A percentile compares a stretch with the other conserved stretches of the same genome.
Evolutionary conservation across 2,113 vertebrate species (phyloP).

Genomic region (Rhinoderma darwinii): DNA sequence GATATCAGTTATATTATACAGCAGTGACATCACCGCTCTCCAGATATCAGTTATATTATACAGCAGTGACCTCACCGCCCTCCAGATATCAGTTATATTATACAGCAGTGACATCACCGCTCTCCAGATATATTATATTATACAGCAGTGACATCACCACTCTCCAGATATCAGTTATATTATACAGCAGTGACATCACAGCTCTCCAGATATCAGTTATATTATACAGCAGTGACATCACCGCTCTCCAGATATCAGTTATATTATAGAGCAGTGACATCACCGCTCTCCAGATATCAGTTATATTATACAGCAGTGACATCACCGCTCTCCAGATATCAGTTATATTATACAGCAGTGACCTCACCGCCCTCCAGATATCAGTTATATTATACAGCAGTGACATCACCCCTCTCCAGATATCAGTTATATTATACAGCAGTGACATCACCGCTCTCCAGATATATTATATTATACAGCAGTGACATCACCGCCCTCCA

Average conservation of each 20-base stretch:
- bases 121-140: background rate
- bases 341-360: too few relatives aligned
- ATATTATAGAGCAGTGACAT: background rate
- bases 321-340: background rate
- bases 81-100: background rate
- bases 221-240: background rate
- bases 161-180: background rate
- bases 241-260: background rate
- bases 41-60: background rate
- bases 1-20: constrained; percentile 17
- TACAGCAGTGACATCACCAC: background rate
- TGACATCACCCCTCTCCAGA: background rate
- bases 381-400: background rate
- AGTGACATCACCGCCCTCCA: background rate
- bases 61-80: too few relatives aligned
- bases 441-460: too few relatives aligned
- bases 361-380: background rate
- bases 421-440: background rate
- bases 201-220: background rate
- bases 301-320: background rate
- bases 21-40: background rate
- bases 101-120: background rate
- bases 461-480: too few relatives aligned
- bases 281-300: background rate
- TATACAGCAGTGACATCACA: too few relatives aligned